phyloP scores from a whole-genome alignment of 2,888 invertebrate species.

The Drosophila demipolita region DNA sequence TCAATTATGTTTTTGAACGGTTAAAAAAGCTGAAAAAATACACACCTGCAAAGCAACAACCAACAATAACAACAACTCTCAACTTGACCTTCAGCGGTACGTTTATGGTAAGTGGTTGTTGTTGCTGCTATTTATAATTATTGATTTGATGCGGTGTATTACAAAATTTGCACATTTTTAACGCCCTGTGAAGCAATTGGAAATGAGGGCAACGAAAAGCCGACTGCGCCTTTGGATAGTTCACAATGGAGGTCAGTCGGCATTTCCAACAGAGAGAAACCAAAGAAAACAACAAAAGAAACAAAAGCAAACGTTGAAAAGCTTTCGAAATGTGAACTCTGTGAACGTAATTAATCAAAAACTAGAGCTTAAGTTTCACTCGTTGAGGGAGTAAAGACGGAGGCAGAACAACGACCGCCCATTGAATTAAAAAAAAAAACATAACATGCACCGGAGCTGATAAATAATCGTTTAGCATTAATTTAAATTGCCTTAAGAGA shows the following conservation, averaged over 20 bases:
- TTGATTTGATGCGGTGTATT: constrained; percentile 47
- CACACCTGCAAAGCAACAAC: constrained; percentile 29
- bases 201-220: constrained; percentile 36
- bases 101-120: constrained; percentile 23
- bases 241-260: constrained; percentile 25
- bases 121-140: constrained; percentile 16
- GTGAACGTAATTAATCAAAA: constrained; percentile 67
- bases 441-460: constrained; percentile 39
- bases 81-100: constrained; percentile 55
- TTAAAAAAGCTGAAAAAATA: constrained; percentile 37
- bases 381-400: background rate
- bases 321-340: constrained; percentile 58
- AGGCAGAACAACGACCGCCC: constrained; percentile 40
- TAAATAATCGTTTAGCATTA: constrained; percentile 76
- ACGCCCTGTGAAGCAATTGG: constrained; percentile 37
- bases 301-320: constrained; percentile 10
- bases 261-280: background rate
- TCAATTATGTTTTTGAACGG: constrained; percentile 56
- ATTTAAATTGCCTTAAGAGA: constrained; percentile 57
- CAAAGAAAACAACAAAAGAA: background rate
- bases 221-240: constrained; percentile 24
- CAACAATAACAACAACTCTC: constrained; percentile 18
- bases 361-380: constrained; percentile 65
- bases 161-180: constrained; percentile 42
- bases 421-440: constrained; percentile 25